Conservation (phyloP, 1,140 invertebrate genomes). For the Aphaenogaster floridana region DNA sequence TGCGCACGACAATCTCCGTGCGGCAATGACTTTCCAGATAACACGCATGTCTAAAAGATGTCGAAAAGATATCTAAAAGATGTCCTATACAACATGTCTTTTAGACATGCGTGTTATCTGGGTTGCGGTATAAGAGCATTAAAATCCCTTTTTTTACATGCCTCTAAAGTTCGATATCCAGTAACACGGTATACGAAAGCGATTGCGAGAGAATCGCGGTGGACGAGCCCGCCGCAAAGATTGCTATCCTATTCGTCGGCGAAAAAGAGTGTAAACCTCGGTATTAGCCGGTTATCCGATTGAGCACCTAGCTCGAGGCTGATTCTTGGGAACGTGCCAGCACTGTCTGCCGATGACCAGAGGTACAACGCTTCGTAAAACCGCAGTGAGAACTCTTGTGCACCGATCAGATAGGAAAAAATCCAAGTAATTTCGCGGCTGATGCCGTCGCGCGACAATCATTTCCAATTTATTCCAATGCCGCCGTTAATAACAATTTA, state of each 20-base stretch:
- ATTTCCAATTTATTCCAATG: constrained; percentile 31
- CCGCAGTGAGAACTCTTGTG: constrained; percentile 57
- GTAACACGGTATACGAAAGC: constrained; percentile 44
- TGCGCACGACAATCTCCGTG: not conserved
- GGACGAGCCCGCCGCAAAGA: constrained; percentile 40
- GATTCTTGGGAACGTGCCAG: constrained; percentile 74
- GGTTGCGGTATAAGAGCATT: not conserved
- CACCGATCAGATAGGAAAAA: not conserved
- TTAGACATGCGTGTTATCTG: no score
- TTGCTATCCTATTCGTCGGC: constrained; percentile 63
- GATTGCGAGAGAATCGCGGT: not conserved
- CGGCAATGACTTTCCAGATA: not conserved
- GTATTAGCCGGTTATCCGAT: constrained; percentile 74
- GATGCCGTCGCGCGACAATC: not conserved
- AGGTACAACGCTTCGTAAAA: constrained; percentile 67
- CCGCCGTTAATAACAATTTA: constrained; percentile 29
- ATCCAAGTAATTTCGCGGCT: constrained; percentile 24
- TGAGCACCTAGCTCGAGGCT: constrained; percentile 64
- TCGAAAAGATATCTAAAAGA: no score
- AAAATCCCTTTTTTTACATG: constrained; percentile 72
- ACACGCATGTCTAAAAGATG: no score
- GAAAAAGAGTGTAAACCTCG: constrained; percentile 72
- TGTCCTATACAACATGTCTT: no score
- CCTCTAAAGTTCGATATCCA: constrained; percentile 57
- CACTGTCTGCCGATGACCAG: constrained; percentile 40